These are phyloP conservation scores for Mionectes olivaceus DNA, from an alignment of 2,797 vertebrate genomes.

Conservation along the genomic window DNA sequence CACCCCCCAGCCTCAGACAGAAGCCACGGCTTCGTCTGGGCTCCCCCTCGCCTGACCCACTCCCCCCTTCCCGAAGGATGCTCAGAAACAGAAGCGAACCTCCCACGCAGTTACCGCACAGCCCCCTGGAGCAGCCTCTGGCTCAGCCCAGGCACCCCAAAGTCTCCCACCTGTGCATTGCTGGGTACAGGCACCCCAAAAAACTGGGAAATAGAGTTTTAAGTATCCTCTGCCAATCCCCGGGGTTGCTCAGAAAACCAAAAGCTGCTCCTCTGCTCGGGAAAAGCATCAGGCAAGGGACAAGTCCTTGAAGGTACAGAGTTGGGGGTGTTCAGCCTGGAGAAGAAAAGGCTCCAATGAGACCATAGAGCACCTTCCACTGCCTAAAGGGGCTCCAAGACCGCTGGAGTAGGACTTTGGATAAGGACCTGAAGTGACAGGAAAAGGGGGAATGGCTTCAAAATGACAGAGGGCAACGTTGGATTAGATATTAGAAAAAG, in stretches of 20 bases:
- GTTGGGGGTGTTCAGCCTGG: not conserved
- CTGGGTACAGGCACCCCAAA: not conserved
- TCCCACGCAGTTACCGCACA: not conserved
- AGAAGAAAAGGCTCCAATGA: not conserved
- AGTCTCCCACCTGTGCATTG: fast-evolving
- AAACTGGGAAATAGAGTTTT: fast-evolving
- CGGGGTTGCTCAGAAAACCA: fast-evolving
- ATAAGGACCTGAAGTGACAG: not conserved
- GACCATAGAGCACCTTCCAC: not conserved
- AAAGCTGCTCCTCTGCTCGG: not conserved
- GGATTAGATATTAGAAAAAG: not conserved
- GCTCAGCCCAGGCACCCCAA: not conserved
- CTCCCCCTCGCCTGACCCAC: not conserved
- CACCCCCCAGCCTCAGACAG: not conserved
- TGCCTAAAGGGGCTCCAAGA: not conserved
- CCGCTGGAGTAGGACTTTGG: not conserved
- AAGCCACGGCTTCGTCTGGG: not conserved
- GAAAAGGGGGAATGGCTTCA: not conserved
- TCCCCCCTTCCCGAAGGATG: not conserved
- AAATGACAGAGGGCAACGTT: not conserved
- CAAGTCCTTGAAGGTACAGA: too few relatives aligned
- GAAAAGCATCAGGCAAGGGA: not conserved
- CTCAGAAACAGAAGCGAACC: not conserved
- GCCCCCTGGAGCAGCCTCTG: fast-evolving
- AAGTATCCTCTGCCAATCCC: not conserved